Conservation (phyloP, 2,113 vertebrate species). For the Setophaga coronata region DNA sequence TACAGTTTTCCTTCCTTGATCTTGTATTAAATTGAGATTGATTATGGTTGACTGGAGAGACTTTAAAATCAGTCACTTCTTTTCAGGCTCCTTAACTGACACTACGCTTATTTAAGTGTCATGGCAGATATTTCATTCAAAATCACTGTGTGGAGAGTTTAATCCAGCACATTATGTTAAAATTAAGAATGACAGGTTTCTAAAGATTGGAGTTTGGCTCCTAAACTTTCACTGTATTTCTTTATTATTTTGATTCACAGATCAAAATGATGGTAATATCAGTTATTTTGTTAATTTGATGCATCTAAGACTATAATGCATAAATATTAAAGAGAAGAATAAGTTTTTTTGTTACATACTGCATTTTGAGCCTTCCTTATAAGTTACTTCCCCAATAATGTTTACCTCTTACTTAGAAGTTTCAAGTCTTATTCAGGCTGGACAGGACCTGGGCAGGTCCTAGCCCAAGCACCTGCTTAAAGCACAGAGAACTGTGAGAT, state of each 20-base stretch:
- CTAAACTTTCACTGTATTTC: background rate
- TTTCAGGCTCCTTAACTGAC: background rate
- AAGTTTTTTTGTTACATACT: background rate
- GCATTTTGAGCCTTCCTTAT: background rate
- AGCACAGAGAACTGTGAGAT: accelerated
- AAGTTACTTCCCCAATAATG: background rate
- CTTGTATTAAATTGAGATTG: background rate
- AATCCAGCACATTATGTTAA: background rate
- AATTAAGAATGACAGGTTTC: background rate
- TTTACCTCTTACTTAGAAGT: background rate
- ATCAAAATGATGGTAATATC: background rate
- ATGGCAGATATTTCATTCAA: background rate
- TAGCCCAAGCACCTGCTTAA: background rate
- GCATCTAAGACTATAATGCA: background rate
- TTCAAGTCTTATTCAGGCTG: background rate
- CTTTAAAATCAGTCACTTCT: background rate
- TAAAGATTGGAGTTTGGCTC: background rate
- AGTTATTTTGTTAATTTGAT: background rate
- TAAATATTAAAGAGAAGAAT: background rate
- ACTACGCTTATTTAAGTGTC: background rate
- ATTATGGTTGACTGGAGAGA: background rate
- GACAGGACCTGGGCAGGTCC: background rate
- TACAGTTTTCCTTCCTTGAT: background rate
- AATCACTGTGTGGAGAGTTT: background rate
- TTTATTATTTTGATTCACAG: background rate